phyloP scores from a whole-genome alignment of 2,888 invertebrate species.

The Hirtodrosophila confusa region DNA sequence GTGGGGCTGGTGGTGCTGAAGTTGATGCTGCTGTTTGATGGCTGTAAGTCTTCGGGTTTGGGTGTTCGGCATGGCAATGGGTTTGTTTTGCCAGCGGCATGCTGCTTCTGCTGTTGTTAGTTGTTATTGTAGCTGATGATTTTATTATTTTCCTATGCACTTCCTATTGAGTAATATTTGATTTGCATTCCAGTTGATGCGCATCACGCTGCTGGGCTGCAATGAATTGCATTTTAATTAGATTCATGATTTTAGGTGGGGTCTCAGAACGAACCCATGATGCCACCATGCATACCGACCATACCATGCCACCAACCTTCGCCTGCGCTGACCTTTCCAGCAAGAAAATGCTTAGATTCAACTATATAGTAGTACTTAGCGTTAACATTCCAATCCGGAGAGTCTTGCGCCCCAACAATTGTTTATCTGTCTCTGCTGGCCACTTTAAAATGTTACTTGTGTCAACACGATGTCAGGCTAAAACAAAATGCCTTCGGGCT shows the following conservation, averaged over 20 bases:
- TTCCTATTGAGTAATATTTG: conserved; percentile 79
- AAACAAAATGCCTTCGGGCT: conserved; percentile 71
- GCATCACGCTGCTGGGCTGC: conserved; percentile 56
- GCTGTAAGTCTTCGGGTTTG: conserved; percentile 52
- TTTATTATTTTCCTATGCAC: conserved; percentile 73
- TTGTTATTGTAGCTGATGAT: conserved; percentile 66
- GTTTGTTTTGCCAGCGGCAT: conserved; percentile 70
- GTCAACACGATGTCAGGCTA: conserved; percentile 70
- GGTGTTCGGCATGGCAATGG: conserved; percentile 43
- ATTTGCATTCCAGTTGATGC: conserved; percentile 76
- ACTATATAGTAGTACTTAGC: not conserved
- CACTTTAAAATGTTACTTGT: conserved; percentile 67
- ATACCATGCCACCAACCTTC: conserved; percentile 16
- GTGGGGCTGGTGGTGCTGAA: conserved; percentile 19
- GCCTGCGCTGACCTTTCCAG: conserved; percentile 40
- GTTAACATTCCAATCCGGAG: conserved; percentile 52
- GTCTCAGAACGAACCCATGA: conserved; percentile 38
- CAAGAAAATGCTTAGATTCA: not conserved
- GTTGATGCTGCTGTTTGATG: conserved; percentile 74
- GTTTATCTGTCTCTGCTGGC: conserved; percentile 55
- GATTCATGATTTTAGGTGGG: conserved; percentile 71
- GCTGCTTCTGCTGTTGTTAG: conserved; percentile 37
- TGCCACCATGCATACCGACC: conserved; percentile 24
- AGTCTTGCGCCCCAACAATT: conserved; percentile 55
- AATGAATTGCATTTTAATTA: conserved; percentile 80